Conservation (phyloP, 2,113 vertebrate species). For the Platichthys flesus region DNA sequence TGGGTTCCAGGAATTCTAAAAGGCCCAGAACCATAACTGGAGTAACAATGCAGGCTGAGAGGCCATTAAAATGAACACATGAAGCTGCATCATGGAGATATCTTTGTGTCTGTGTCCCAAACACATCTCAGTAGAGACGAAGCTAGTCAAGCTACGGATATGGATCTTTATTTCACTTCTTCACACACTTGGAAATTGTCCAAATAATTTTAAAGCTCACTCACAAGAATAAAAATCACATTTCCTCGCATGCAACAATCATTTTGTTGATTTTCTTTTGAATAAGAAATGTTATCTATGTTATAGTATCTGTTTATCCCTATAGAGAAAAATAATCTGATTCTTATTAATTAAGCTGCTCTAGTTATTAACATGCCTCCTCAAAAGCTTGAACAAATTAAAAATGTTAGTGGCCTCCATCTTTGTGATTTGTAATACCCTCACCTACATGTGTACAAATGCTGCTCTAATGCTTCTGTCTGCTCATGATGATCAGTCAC, state of each 20-base stretch:
- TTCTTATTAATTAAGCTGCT: not conserved
- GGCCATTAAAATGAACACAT: conserved; percentile 10
- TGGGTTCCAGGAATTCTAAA: conserved; percentile 68
- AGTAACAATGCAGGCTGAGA: conserved; percentile 46
- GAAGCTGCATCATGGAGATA: conserved; percentile 1
- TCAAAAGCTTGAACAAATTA: too few relatives aligned
- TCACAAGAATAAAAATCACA: not conserved
- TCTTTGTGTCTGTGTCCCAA: not conserved
- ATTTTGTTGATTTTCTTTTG: not conserved
- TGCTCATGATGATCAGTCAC: conserved; percentile 1
- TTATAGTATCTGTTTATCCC: not conserved
- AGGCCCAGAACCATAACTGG: conserved; percentile 54
- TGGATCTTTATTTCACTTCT: not conserved
- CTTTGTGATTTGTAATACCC: not conserved
- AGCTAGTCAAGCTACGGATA: not conserved
- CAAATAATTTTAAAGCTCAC: too few relatives aligned
- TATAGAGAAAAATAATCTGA: not conserved
- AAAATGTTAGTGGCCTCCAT: not conserved
- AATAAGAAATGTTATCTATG: not conserved
- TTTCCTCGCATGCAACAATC: too few relatives aligned
- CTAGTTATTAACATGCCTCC: not conserved
- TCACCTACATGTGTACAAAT: not conserved
- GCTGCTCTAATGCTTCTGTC: not conserved
- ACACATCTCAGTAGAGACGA: not conserved
- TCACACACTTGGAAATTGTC: too few relatives aligned